Conservation (phyloP, 2,113 vertebrate genomes). For the Forbesichthys papilliferus region DNA sequence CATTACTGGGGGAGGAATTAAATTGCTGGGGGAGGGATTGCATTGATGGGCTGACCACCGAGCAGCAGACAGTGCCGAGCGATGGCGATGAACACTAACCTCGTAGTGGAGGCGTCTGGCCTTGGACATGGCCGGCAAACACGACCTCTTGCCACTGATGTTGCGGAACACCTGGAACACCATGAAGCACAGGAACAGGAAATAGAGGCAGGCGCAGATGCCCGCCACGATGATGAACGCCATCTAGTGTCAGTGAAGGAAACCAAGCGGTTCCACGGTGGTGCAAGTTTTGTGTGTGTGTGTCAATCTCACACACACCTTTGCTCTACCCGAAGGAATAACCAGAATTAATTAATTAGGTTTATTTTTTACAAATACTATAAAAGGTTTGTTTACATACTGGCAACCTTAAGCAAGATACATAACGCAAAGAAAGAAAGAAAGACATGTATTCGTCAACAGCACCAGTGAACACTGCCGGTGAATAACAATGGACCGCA, state of each 20-base stretch:
- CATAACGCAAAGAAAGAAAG: too few relatives aligned
- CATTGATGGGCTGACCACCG: too few relatives aligned
- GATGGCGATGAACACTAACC: constrained; percentile 59
- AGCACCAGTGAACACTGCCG: neutral
- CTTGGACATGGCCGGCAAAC: constrained; percentile 93
- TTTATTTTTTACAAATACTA: too few relatives aligned
- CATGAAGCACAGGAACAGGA: constrained; percentile 98
- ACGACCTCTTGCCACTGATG: constrained; percentile 92
- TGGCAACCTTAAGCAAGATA: too few relatives aligned
- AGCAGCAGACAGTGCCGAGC: too few relatives aligned
- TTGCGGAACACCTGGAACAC: constrained; percentile 98
- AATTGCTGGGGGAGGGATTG: too few relatives aligned
- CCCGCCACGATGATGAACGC: constrained; percentile 97
- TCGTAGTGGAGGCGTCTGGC: constrained; percentile 94
- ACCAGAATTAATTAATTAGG: too few relatives aligned
- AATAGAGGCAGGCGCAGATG: constrained; percentile 96
- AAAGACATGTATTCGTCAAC: neutral
- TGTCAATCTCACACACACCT: too few relatives aligned
- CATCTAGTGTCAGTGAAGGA: constrained; percentile 83
- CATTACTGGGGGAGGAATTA: too few relatives aligned
- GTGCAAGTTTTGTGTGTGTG: too few relatives aligned
- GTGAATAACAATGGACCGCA: neutral
- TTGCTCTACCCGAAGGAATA: too few relatives aligned
- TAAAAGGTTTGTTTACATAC: too few relatives aligned
- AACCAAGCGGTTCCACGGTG: neutral